These are phyloP conservation scores for Anomalospiza imberbis DNA, from an alignment of 2,797 vertebrate species.

Conservation along the genomic window DNA sequence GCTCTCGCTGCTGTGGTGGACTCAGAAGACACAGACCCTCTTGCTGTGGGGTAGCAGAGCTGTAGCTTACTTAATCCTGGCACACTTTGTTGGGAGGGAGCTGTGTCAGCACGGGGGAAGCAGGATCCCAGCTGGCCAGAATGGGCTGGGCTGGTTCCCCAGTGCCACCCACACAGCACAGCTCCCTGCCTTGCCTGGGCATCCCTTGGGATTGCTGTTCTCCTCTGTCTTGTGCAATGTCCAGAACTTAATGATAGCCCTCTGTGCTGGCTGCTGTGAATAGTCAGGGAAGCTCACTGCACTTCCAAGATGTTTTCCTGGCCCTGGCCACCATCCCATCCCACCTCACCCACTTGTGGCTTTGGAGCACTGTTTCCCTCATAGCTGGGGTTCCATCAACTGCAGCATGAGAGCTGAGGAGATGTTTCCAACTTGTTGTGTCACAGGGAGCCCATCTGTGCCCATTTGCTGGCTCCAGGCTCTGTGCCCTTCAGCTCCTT, in stretches of 20 bases:
- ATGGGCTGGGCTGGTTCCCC: background rate
- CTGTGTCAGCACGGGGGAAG: background rate
- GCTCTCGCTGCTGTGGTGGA: background rate
- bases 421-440: background rate
- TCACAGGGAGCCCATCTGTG: background rate
- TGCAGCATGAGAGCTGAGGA: background rate
- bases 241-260: background rate
- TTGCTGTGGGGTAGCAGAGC: background rate
- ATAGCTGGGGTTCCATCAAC: accelerated
- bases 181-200: background rate
- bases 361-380: background rate
- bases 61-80: background rate
- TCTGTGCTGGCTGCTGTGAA: background rate
- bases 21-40: background rate
- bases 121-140: accelerated
- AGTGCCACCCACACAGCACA: background rate
- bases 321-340: background rate
- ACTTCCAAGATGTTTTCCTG: background rate
- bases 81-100: accelerated
- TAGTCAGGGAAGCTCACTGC: background rate
- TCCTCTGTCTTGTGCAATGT: background rate
- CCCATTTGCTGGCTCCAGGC: background rate
- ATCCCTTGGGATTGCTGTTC: background rate
- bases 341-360: background rate
- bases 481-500: background rate